These are phyloP conservation scores for Engraulis encrasicolus DNA, from an alignment of 2,113 vertebrate genomes.

Conservation along the genomic window DNA sequence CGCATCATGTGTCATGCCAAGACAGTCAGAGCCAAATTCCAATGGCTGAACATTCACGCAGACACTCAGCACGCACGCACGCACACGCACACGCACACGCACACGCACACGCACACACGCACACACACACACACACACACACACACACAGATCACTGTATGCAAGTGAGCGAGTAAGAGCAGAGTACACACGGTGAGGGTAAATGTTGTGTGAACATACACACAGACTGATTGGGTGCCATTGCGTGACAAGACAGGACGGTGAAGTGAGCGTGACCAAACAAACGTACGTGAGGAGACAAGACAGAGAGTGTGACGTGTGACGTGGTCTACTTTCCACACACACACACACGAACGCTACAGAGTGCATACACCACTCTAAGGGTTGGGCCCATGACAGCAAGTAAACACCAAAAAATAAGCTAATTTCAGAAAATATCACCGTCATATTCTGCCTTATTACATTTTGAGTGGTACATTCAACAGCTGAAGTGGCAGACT, in stretches of 20 bases:
- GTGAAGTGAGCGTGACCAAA: neutral
- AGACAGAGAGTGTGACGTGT: neutral
- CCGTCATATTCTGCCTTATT: neutral
- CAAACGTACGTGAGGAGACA: slow-evolving; percentile 1
- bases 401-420: neutral
- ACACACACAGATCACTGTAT: neutral
- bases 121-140: neutral
- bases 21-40: slow-evolving; percentile 30
- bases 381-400: slow-evolving; percentile 32
- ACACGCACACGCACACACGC: slow-evolving; percentile 8
- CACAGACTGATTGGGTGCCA: neutral
- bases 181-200: neutral
- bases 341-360: neutral
- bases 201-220: neutral
- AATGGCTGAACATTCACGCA: neutral
- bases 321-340: slow-evolving; percentile 17
- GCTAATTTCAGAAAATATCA: neutral
- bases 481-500: neutral
- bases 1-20: slow-evolving; percentile 60
- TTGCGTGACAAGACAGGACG: slow-evolving; percentile 2
- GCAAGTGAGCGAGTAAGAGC: neutral
- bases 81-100: slow-evolving; percentile 16
- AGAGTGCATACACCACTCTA: slow-evolving; percentile 27
- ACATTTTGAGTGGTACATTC: neutral
- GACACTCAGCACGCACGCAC: slow-evolving; percentile 2